Evolutionary conservation across 2,797 vertebrate species (phyloP).

Genomic region (Hybognathus amarus): DNA sequence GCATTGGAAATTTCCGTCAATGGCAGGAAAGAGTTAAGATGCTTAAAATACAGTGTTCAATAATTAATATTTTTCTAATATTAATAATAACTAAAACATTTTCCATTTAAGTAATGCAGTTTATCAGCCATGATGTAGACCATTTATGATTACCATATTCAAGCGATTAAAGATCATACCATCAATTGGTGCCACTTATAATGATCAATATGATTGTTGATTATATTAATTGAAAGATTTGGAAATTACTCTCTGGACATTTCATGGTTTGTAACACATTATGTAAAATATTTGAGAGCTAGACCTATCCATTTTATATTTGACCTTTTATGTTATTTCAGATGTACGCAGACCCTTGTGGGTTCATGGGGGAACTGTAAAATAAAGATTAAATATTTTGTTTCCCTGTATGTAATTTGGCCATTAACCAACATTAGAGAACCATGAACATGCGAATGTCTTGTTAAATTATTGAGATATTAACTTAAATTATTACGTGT

Average conservation of each 20-base stretch:
- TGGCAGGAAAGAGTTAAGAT: neutral
- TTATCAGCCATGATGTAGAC: neutral
- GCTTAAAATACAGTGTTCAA: neutral
- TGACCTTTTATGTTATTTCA: neutral
- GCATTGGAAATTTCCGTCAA: too few species aligned
- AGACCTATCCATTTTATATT: neutral
- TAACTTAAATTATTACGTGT: neutral
- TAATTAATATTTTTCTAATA: neutral
- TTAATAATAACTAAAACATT: neutral
- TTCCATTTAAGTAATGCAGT: neutral
- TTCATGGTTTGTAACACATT: neutral
- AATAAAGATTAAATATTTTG: neutral
- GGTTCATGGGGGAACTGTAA: neutral
- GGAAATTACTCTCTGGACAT: too few species aligned
- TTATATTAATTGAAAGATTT: neutral
- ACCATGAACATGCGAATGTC: neutral
- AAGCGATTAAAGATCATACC: neutral
- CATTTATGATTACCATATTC: neutral
- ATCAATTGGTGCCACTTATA: neutral
- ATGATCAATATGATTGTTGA: neutral
- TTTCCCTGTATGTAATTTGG: neutral
- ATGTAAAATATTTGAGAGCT: neutral
- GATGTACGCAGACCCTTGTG: neutral
- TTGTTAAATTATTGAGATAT: neutral
- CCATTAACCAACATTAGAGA: neutral